Evolutionary conservation across 2,888 invertebrate genomes (phyloP), one percentile per base, ranked within the genome.

Genomic region (Danaus chrysippus): DNA sequence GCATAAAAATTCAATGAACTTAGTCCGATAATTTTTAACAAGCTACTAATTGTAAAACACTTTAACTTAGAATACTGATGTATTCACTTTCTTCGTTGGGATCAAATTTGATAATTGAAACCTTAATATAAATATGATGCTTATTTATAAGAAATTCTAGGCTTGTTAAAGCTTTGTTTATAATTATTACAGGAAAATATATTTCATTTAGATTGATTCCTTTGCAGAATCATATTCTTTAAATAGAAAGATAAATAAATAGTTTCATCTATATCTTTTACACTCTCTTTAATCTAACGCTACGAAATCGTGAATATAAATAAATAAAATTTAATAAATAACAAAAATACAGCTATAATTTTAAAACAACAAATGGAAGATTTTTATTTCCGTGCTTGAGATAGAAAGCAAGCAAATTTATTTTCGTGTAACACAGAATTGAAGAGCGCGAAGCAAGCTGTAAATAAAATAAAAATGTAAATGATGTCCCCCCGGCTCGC

Each of bases 381-480:
- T 56, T 49, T 13, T 17, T 64, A 57, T 63, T 62, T 66, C 62
- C 58, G 59, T 63, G 42, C 62, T 55, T 41, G 59, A 62, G 43
- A 62, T 56, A 58, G 64, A 42, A 46, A 60, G 52, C 61, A 66
- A 66, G 64, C 66, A 68, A 64, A 66, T 66, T 68, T 68, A 66
- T 64, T 64, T 64, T 66, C 61, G 61, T 68, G 63, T 66, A 57
- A 68, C 66, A 64, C 64, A 61, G 66, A 59, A 70, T 58, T 64
- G 68, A 66, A 62, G 65, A 61, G 63, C 62, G 61, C 58, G 46
- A 56, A 54, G 66, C 63, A 60, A 68, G 69, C 68, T 69, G 74
- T 76, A 76, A 76, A 76, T 76, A 76, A 75, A 75, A 76, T 76
- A 75, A 76, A 76, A 75, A 76, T 77, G 76, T 75, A 76, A 76